Conservation (phyloP, 2,113 vertebrate species). For the Egretta garzetta region DNA sequence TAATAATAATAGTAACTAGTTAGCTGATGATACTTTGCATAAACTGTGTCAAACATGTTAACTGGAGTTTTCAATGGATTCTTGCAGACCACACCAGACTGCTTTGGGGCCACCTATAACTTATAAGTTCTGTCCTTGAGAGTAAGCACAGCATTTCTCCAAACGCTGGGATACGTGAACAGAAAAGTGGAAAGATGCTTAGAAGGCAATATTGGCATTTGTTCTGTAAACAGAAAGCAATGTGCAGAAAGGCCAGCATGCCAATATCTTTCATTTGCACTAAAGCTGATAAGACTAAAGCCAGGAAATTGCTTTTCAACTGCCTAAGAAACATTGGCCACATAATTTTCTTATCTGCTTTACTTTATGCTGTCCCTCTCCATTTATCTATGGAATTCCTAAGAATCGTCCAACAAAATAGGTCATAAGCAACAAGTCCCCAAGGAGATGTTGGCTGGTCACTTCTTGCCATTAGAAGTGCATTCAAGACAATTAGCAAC, state of each 20-base stretch:
- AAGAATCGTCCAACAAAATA: not conserved
- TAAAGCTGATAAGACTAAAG: not conserved
- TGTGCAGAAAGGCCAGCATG: not conserved
- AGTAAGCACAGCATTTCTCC: not conserved
- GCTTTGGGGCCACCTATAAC: not conserved
- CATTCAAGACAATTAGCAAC: not conserved
- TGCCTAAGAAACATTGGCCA: not conserved
- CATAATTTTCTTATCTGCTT: not conserved
- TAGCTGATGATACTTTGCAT: not conserved
- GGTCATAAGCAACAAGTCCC: not conserved
- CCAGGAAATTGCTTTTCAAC: not conserved
- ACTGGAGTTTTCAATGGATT: not conserved
- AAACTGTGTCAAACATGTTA: not conserved
- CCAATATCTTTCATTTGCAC: not conserved
- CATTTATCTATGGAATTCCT: not conserved
- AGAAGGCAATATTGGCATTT: not conserved
- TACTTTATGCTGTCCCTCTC: not conserved
- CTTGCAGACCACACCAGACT: not conserved
- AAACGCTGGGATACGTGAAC: not conserved
- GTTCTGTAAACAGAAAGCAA: not conserved
- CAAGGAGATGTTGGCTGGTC: not conserved
- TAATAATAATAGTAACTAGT: not conserved
- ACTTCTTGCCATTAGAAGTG: not conserved
- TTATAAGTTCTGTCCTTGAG: not conserved
- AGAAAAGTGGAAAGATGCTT: not conserved